Conservation (phyloP, 2,113 vertebrate genomes). For the Pionites leucogaster region DNA sequence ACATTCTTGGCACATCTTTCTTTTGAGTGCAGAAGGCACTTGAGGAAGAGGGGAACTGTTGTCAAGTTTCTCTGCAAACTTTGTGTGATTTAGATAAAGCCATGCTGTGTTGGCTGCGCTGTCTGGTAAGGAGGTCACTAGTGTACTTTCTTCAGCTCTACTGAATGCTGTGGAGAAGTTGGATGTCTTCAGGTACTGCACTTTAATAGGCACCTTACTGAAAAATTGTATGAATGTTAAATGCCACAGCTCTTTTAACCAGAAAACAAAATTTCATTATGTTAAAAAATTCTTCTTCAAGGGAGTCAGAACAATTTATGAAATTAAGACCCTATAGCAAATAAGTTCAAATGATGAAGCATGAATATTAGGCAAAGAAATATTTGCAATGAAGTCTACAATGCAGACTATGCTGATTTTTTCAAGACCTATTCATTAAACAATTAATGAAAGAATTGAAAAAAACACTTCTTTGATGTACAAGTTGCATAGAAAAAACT, state of each 20-base stretch:
- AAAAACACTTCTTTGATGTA: neutral
- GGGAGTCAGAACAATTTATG: neutral
- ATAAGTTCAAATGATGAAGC: neutral
- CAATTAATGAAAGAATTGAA: neutral
- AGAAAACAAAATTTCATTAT: neutral
- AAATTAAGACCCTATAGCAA: neutral
- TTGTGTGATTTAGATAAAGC: neutral
- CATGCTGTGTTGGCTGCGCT: neutral
- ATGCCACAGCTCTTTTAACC: neutral
- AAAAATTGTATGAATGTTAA: neutral
- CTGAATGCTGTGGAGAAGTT: neutral
- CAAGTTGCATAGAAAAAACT: neutral
- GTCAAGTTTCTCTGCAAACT: neutral
- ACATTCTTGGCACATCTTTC: neutral
- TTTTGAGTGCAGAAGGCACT: neutral
- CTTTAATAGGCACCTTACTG: neutral
- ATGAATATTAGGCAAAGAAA: neutral
- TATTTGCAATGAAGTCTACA: neutral
- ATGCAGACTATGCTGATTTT: accelerated
- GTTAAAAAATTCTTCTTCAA: neutral
- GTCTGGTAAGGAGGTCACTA: neutral
- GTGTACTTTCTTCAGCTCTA: neutral
- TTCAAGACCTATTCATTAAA: neutral
- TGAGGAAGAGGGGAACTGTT: neutral
- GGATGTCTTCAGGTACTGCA: accelerated